Percentiles rank a stretch among this genome's conserved stretches.
Evolutionary conservation across 2,888 invertebrate genomes (phyloP).

Genomic region (Macaria notata): DNA sequence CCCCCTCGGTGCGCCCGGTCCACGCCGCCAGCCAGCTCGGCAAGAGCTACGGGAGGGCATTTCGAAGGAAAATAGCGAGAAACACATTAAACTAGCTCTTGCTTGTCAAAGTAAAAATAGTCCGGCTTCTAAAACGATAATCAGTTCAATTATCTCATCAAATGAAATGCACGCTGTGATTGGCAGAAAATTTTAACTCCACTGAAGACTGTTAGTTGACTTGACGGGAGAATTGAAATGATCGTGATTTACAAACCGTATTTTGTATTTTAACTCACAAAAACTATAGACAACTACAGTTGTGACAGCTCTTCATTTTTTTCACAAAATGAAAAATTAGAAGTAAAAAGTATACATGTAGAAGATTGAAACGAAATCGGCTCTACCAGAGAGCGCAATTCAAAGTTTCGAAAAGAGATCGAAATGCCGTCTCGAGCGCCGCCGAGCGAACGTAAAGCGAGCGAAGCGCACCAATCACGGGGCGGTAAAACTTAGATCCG

Average conservation of each 20-base stretch:
- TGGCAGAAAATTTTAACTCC: too few species aligned
- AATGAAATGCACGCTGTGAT: too few species aligned
- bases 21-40: slow-evolving; percentile 29
- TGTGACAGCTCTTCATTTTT: too few species aligned
- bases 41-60: slow-evolving; percentile 13
- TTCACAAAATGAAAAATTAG: too few species aligned
- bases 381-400: slow-evolving; percentile 10
- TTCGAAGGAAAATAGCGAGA: slow-evolving; percentile 8
- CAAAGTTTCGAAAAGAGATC: neutral
- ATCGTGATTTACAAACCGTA: too few species aligned
- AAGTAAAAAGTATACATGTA: neutral
- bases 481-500: slow-evolving; percentile 49
- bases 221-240: too few species aligned
- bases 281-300: too few species aligned
- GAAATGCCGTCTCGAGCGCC: slow-evolving; percentile 14
- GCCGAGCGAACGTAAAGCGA: slow-evolving; percentile 3
- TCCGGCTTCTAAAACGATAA: neutral
- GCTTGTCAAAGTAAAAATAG: neutral
- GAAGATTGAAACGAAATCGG: slow-evolving; percentile 3
- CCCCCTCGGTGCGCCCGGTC: slow-evolving; percentile 62
- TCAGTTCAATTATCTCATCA: neutral
- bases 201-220: too few species aligned
- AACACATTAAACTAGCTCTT: neutral
- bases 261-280: too few species aligned
- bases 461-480: slow-evolving; percentile 23